These are phyloP conservation scores for Spodoptera picta DNA, from an alignment of 2,888 invertebrate species.

Conservation along the genomic window DNA sequence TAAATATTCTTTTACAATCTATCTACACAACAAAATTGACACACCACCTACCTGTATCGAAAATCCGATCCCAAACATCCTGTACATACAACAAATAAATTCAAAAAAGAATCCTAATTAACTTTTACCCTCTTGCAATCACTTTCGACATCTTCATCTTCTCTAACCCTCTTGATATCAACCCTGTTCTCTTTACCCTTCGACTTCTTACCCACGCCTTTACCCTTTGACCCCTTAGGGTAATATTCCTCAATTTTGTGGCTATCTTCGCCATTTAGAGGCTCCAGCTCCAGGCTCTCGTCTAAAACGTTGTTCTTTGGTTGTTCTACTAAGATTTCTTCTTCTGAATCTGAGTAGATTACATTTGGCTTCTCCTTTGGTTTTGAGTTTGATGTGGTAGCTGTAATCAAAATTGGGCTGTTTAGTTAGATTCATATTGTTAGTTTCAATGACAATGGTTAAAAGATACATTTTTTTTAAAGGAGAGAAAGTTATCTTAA, in stretches of 20 bases:
- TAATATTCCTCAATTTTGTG: conserved; percentile 83
- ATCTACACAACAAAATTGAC: too few relatives aligned
- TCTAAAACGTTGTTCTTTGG: conserved; percentile 74
- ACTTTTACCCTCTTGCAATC: conserved; percentile 71
- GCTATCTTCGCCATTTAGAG: conserved; percentile 74
- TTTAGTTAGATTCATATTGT: background rate
- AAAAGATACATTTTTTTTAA: too few relatives aligned
- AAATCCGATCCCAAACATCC: too few relatives aligned
- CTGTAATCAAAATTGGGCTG: conserved; percentile 49
- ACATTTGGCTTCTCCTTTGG: conserved; percentile 62
- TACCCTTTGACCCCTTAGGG: conserved; percentile 65
- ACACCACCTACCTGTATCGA: too few relatives aligned
- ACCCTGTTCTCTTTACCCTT: conserved; percentile 67
- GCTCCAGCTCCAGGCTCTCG: conserved; percentile 72
- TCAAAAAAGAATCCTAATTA: conserved; percentile 15
- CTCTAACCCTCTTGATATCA: conserved; percentile 64
- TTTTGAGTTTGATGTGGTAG: conserved; percentile 65
- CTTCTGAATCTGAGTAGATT: conserved; percentile 73
- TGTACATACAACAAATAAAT: too few relatives aligned
- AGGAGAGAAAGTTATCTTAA: too few relatives aligned
- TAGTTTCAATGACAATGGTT: too few relatives aligned
- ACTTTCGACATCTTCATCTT: conserved; percentile 58
- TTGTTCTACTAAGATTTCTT: conserved; percentile 45
- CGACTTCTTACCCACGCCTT: conserved; percentile 67
- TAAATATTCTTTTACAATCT: too few relatives aligned